Evolutionary conservation across 2,113 vertebrate species (phyloP), one percentile per base, ranked within the genome.

Genomic region (Canis aureus): DNA sequence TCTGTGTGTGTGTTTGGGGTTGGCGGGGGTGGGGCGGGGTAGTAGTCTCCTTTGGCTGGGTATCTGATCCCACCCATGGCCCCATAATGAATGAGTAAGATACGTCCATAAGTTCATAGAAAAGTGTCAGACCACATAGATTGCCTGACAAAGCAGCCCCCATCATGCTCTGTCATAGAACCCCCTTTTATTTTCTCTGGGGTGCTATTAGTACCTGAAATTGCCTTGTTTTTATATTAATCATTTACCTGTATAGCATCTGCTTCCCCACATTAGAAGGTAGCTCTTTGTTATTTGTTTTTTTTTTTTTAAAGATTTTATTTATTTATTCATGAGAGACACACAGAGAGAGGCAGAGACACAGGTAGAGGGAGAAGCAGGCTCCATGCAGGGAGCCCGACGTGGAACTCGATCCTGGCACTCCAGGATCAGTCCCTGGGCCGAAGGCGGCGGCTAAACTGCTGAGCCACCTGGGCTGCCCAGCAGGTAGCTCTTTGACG

Each of bases 21-120:
- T 49, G 13, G 0, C 38, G 38, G 2, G 12, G 10, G 0, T 22
- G 0, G 13, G 25, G 6, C 20, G 5, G 10, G 51, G 66, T n/a
- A 69, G 57, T 5, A 51, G 66, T 55, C 66, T 78, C 62, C 67
- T 81, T 87, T 38, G 23, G 8, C 60, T 12, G n/a, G 15, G 13
- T 78, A 83, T 79, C 84, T 60, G 64, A 78, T 57, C 6, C 35
- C 12, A 67, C 3, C 15, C 9, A n/a, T 20, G 85, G 11, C 9
- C 11, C 19, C 7, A 78, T 49, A 84, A 62, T 57, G 84, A 83
- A 74, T 94, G 91, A 60, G 35, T 66, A 59, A 84, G 87, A 64
- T 74, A 49, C 29, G 20, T 15, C 43, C 69, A 1, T 20, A 20
- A 49, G 38, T 94, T 92, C 27, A 27, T 38, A n/a, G 43, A 82